Conservation (phyloP, 2,113 vertebrate genomes). For the Saccopteryx bilineata region DNA sequence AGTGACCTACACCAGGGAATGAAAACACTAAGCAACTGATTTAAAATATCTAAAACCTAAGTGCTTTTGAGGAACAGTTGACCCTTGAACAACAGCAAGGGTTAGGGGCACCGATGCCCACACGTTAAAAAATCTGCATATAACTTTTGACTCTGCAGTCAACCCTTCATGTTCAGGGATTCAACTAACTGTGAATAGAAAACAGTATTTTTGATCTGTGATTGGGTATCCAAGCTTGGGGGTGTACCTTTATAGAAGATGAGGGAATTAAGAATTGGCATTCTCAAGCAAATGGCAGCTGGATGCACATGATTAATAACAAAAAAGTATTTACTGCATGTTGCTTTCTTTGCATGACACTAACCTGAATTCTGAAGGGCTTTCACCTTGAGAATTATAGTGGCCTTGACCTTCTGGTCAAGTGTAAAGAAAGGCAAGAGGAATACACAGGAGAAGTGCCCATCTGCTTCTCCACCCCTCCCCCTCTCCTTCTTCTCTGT, state of each 20-base stretch:
- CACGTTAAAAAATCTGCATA: background rate
- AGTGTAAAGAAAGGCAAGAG: background rate
- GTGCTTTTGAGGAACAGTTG: background rate
- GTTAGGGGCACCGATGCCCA: background rate
- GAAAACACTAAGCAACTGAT: background rate
- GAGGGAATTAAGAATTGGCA: background rate
- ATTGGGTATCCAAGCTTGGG: background rate
- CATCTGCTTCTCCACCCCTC: too few species aligned
- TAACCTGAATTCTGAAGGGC: background rate
- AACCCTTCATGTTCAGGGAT: background rate
- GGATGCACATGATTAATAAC: background rate
- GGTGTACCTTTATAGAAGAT: background rate
- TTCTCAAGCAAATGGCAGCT: background rate
- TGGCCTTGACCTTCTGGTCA: background rate
- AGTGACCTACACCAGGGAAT: background rate
- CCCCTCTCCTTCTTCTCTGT: too few species aligned
- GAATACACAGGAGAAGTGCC: background rate
- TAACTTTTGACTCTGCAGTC: background rate
- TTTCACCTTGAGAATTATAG: background rate
- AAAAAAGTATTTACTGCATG: background rate
- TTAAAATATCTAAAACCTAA: background rate
- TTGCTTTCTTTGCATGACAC: background rate
- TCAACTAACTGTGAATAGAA: background rate
- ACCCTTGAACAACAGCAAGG: background rate
- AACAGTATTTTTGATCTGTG: background rate